Percentiles rank a stretch among this genome's conserved stretches.
Evolutionary conservation across 1,140 invertebrate species (phyloP).

Genomic region (Fopius arisanus): DNA sequence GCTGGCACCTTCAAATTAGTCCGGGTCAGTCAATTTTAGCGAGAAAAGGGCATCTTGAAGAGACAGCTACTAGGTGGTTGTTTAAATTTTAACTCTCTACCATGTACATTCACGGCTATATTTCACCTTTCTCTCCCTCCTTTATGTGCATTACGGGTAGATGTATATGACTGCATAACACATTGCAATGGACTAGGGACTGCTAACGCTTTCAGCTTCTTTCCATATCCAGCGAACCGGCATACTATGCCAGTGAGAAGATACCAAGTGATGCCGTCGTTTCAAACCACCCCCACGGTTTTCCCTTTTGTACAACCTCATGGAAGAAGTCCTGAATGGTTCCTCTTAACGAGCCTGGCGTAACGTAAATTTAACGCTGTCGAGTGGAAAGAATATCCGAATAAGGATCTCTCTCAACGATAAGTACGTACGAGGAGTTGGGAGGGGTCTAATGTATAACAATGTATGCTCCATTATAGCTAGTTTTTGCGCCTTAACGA

Average conservation of each 20-base stretch:
- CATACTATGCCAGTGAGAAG: background rate
- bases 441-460: background rate
- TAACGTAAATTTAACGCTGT: constrained; percentile 25
- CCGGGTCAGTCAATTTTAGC: background rate
- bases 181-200: background rate
- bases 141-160: background rate
- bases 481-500: background rate
- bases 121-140: background rate
- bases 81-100: background rate
- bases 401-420: constrained; percentile 7
- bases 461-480: background rate
- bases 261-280: background rate
- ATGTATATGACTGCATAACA: background rate
- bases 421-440: background rate
- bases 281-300: background rate
- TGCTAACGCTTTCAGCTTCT: background rate
- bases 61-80: background rate
- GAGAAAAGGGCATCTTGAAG: background rate
- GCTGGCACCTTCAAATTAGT: background rate
- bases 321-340: constrained; percentile 1
- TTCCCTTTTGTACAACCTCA: background rate
- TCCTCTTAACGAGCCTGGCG: constrained; percentile 11
- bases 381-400: constrained; percentile 18
- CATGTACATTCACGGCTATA: background rate
- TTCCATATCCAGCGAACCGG: background rate